Conservation (phyloP, 1,140 invertebrate genomes). For the Cyclargus thomasi region DNA sequence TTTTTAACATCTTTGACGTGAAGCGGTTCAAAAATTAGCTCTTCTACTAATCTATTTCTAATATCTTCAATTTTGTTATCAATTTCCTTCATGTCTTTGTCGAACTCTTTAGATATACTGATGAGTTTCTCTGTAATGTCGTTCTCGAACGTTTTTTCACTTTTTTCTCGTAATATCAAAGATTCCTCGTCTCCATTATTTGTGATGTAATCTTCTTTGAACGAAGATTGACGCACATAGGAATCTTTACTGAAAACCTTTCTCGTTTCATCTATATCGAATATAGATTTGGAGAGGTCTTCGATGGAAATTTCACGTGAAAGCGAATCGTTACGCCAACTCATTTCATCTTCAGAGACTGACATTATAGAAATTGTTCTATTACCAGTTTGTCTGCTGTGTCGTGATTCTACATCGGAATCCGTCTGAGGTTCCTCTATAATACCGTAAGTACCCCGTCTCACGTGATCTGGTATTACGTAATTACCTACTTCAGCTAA, state of each 20-base stretch:
- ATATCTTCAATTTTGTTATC: slow-evolving; percentile 56
- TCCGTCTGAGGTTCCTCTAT: slow-evolving; percentile 75
- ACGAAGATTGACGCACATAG: slow-evolving; percentile 65
- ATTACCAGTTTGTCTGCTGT: slow-evolving; percentile 59
- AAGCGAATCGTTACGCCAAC: slow-evolving; percentile 72
- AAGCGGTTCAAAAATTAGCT: slow-evolving; percentile 50
- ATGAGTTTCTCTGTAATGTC: slow-evolving; percentile 75
- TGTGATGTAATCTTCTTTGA: slow-evolving; percentile 67
- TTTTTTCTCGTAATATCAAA: slow-evolving; percentile 59
- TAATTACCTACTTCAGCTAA: slow-evolving; percentile 76
- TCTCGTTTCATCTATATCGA: slow-evolving; percentile 65
- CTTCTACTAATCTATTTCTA: slow-evolving; percentile 60
- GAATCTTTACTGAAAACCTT: slow-evolving; percentile 71
- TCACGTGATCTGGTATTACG: slow-evolving; percentile 75
- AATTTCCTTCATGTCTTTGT: slow-evolving; percentile 48
- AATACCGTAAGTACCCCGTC: slow-evolving; percentile 66
- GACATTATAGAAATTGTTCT: slow-evolving; percentile 79
- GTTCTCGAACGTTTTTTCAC: slow-evolving; percentile 71
- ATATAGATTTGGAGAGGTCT: slow-evolving; percentile 70
- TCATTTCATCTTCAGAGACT: slow-evolving; percentile 79
- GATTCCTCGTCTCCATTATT: slow-evolving; percentile 64
- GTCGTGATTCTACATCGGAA: slow-evolving; percentile 59
- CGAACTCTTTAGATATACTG: slow-evolving; percentile 60
- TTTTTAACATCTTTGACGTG: slow-evolving; percentile 41
- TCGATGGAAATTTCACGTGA: slow-evolving; percentile 77